A percentile compares a stretch with the other conserved stretches of the same genome.
These are phyloP conservation scores for Athrips mouffetella DNA, from an alignment of 2,888 invertebrate species.

Conservation along the genomic window DNA sequence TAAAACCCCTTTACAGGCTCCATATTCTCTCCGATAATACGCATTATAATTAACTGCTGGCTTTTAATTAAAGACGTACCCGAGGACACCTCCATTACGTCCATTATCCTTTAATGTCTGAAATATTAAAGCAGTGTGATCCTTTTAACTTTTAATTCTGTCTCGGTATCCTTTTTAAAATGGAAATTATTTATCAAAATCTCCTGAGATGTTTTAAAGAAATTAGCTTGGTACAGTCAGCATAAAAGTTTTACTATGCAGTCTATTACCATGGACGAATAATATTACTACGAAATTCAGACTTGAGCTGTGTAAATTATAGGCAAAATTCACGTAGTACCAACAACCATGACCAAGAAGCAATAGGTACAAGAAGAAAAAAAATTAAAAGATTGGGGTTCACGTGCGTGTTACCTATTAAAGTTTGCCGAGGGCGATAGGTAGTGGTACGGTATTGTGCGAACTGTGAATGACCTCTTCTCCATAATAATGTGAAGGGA, in stretches of 20 bases:
- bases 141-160: constrained; percentile 40
- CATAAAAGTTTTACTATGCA: too few relatives aligned
- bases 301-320: too few relatives aligned
- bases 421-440: constrained; percentile 44
- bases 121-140: constrained; percentile 28
- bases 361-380: too few relatives aligned
- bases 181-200: constrained; percentile 37
- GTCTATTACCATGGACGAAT: too few relatives aligned
- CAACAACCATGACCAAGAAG: too few relatives aligned
- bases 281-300: too few relatives aligned
- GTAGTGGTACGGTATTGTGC: constrained; percentile 53
- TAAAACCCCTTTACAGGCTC: constrained; percentile 25
- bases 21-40: constrained; percentile 24
- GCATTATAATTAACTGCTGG: constrained; percentile 32
- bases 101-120: constrained; percentile 32
- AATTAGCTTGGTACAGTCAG: too few relatives aligned
- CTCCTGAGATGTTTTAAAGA: constrained; percentile 20
- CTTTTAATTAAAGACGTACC: constrained; percentile 39
- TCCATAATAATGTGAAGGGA: constrained; percentile 74
- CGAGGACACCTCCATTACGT: constrained; percentile 36
- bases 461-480: constrained; percentile 78
- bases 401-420: constrained; percentile 48
- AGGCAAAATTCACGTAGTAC: too few relatives aligned
- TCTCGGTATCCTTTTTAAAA: constrained; percentile 36
- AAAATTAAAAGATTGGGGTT: not conserved